phyloP scores from a whole-genome alignment of 2,888 invertebrate genomes.

The Dendrolimus pini region DNA sequence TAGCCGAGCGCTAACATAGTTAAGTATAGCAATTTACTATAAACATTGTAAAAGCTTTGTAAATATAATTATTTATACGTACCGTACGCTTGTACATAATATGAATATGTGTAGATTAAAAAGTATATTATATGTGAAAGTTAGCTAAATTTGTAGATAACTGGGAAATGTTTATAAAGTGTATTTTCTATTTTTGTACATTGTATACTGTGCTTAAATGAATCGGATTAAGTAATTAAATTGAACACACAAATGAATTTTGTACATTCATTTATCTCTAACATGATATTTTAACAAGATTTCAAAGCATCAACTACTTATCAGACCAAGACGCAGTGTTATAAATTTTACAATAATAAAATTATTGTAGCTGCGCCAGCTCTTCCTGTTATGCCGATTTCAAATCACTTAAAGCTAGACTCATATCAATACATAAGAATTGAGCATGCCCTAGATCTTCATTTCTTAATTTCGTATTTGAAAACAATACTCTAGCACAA shows the following conservation, averaged over 20 bases:
- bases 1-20: slow-evolving; percentile 13
- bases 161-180: slow-evolving; percentile 28
- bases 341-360: no score
- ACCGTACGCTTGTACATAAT: slow-evolving; percentile 47
- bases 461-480: no score
- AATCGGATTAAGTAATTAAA: slow-evolving; percentile 32
- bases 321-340: no score
- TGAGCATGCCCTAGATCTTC: no score
- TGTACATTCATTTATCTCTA: background rate
- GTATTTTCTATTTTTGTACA: slow-evolving; percentile 38
- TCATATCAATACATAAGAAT: no score
- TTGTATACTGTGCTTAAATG: slow-evolving; percentile 24
- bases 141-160: slow-evolving; percentile 39
- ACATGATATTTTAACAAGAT: no score
- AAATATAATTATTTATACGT: slow-evolving; percentile 60
- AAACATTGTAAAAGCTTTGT: slow-evolving; percentile 28
- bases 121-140: slow-evolving; percentile 19
- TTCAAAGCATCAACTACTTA: no score
- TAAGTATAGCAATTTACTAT: slow-evolving; percentile 1
- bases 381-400: no score
- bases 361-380: no score
- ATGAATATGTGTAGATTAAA: slow-evolving; percentile 15
- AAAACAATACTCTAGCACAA: no score
- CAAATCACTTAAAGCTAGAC: no score
- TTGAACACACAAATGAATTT: slow-evolving; percentile 1